Percentiles rank a stretch among this genome's conserved stretches.
These are phyloP conservation scores for Neogale vison DNA, from an alignment of 2,113 vertebrate genomes.

Conservation along the genomic window DNA sequence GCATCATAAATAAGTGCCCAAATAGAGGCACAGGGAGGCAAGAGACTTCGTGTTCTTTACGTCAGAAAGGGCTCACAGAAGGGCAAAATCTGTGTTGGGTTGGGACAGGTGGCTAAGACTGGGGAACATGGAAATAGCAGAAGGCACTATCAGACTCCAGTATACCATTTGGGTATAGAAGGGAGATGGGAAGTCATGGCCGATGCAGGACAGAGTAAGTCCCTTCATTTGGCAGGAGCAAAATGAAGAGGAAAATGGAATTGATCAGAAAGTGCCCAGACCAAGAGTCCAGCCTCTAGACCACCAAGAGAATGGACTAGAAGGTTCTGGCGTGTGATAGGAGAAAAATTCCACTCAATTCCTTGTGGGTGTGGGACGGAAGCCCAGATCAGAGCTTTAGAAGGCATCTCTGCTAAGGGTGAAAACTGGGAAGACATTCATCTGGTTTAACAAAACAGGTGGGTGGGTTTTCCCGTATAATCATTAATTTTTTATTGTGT, in stretches of 20 bases:
- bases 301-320: background rate
- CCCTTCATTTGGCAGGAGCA: background rate
- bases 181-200: background rate
- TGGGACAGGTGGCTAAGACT: background rate
- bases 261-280: background rate
- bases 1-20: background rate
- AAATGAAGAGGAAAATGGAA: background rate
- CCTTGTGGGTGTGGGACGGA: too few species aligned
- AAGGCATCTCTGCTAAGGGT: background rate
- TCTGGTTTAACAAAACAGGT: background rate
- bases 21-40: background rate
- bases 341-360: background rate
- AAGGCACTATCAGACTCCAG: background rate
- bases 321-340: background rate
- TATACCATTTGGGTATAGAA: fast-evolving
- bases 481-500: background rate
- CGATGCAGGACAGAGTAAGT: fast-evolving
- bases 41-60: background rate
- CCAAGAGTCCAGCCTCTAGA: background rate
- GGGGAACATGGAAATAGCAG: background rate
- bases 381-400: background rate
- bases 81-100: background rate
- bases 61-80: too few species aligned
- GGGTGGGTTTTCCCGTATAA: background rate
- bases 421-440: background rate